Conservation (phyloP, 2,113 vertebrate genomes). For the Nothobranchius furzeri region DNA sequence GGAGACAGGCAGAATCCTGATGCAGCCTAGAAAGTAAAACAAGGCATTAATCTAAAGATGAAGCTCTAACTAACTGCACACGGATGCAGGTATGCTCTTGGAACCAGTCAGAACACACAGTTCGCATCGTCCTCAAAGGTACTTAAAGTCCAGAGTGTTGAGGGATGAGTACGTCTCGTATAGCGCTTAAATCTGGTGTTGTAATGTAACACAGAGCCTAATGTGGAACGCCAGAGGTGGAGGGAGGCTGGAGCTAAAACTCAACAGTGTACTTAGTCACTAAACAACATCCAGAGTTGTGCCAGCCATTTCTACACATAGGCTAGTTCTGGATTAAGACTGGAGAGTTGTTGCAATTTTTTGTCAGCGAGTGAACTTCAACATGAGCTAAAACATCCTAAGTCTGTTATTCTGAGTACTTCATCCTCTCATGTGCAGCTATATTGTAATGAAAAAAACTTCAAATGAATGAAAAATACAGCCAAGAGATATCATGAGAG, state of each 20-base stretch:
- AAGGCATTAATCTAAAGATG: not conserved
- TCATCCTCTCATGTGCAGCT: no score
- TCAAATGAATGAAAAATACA: no score
- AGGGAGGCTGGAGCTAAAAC: not conserved
- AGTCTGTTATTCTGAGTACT: no score
- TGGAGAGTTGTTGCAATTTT: not conserved
- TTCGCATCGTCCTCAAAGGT: no score
- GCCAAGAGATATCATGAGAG: no score
- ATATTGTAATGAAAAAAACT: no score
- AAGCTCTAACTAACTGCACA: not conserved
- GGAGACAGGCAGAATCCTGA: slow-evolving; percentile 3
- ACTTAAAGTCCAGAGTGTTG: not conserved
- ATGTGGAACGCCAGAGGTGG: not conserved
- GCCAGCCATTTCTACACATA: no score
- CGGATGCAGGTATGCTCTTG: not conserved
- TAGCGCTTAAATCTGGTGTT: not conserved
- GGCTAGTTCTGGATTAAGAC: not conserved
- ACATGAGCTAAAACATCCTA: no score
- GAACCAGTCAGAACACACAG: not conserved
- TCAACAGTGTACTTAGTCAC: not conserved
- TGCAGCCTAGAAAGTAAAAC: not conserved
- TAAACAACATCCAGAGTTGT: not conserved
- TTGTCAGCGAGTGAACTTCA: not conserved
- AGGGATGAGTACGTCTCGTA: not conserved
- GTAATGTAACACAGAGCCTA: not conserved